Percentiles rank a stretch among this genome's conserved stretches.
Conservation (phyloP, 2,888 invertebrate genomes). For the Sylvicola cinctus region DNA sequence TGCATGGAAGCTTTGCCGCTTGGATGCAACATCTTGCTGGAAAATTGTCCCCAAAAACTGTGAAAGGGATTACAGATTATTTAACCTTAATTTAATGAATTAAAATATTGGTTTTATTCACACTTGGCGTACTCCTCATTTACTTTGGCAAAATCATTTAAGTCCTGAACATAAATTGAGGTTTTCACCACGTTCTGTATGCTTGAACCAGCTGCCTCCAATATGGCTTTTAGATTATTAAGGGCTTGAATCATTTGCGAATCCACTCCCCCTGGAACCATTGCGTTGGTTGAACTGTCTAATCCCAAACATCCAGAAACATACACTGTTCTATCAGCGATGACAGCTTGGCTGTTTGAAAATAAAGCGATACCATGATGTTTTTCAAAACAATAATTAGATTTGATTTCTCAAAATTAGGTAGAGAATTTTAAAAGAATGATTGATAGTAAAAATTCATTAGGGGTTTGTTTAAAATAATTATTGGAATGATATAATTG, state of each 20-base stretch:
- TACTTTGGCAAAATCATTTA: slow-evolving; percentile 58
- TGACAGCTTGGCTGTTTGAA: slow-evolving; percentile 76
- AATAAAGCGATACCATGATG: no score
- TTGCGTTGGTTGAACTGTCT: slow-evolving; percentile 40
- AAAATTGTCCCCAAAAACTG: slow-evolving; percentile 53
- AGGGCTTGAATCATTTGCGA: slow-evolving; percentile 57
- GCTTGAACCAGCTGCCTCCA: slow-evolving; percentile 52
- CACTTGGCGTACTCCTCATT: slow-evolving; percentile 74
- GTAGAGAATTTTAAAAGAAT: no score
- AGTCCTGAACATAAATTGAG: slow-evolving; percentile 60
- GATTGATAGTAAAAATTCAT: no score
- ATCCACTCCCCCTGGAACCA: slow-evolving; percentile 55
- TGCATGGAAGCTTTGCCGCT: slow-evolving; percentile 57
- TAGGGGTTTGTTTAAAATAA: no score
- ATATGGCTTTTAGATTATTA: slow-evolving; percentile 52
- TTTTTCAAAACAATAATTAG: no score
- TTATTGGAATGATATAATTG: no score
- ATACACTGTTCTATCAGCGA: slow-evolving; percentile 63
- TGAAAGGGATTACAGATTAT: no score
- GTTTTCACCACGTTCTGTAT: slow-evolving; percentile 64
- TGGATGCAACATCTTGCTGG: slow-evolving; percentile 77
- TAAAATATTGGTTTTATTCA: no score
- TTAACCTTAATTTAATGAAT: no score
- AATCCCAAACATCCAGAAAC: slow-evolving; percentile 73
- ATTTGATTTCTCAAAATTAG: no score